Percentiles rank a stretch among this genome's conserved stretches.
phyloP scores from a whole-genome alignment of 2,797 vertebrate species.

The Rhinophrynus dorsalis region DNA sequence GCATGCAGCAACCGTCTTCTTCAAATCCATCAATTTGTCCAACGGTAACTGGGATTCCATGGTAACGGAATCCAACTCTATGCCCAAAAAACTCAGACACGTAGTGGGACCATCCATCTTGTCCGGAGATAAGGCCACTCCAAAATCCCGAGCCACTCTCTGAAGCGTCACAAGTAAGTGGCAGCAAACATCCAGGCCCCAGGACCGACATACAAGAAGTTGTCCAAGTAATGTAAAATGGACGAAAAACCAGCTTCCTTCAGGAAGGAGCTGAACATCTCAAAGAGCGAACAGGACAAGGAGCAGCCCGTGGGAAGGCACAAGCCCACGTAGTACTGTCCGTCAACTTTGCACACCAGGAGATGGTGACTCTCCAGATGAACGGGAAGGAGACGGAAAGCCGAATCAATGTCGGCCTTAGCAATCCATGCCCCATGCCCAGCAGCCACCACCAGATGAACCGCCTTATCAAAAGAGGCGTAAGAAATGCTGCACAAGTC shows the following conservation, averaged over 20 bases:
- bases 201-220: not conserved
- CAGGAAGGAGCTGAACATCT: not conserved
- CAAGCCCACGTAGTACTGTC: not conserved
- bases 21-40: not conserved
- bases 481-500: not conserved
- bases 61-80: not conserved
- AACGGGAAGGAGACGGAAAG: not conserved
- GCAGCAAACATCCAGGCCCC: no score
- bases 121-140: not conserved
- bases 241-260: not conserved
- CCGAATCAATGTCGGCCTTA: not conserved
- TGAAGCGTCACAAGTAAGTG: no score
- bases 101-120: not conserved
- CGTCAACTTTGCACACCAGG: not conserved
- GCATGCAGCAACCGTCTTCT: not conserved
- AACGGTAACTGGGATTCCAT: not conserved
- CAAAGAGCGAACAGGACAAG: not conserved
- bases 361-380: not conserved
- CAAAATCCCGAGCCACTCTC: not conserved
- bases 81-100: not conserved
- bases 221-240: not conserved
- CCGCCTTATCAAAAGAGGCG: not conserved
- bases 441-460: not conserved
- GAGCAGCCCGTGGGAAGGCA: not conserved
- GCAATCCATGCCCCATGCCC: not conserved